Percentiles rank a stretch among this genome's conserved stretches.
Conservation (phyloP, 2,113 vertebrate species). For the Siphamia tubifer region DNA sequence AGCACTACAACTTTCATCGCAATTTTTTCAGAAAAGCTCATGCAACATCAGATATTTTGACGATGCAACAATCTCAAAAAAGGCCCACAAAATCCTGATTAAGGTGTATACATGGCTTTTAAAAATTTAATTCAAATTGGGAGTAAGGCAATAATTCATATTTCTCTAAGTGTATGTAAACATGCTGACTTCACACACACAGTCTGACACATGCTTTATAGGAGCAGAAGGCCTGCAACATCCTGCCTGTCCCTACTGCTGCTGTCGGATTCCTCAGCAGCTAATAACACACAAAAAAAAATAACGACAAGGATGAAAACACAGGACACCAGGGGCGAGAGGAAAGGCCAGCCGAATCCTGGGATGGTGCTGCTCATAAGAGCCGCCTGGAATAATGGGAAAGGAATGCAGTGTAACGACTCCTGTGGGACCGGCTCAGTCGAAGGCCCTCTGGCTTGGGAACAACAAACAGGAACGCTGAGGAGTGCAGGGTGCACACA, state of each 20-base stretch:
- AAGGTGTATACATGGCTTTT: too few relatives aligned
- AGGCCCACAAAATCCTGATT: too few relatives aligned
- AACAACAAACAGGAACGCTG: slow-evolving; percentile 68
- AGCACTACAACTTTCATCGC: too few relatives aligned
- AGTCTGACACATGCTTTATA: background rate
- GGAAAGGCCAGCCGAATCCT: slow-evolving; percentile 61
- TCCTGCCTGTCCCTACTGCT: background rate
- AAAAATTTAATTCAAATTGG: too few relatives aligned
- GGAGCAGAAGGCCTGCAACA: background rate
- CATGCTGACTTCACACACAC: background rate
- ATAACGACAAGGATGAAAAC: slow-evolving; percentile 51
- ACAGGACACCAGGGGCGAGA: slow-evolving; percentile 57
- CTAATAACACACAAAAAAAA: slow-evolving; percentile 49
- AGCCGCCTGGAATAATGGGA: slow-evolving; percentile 78
- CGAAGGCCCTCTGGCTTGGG: slow-evolving; percentile 82
- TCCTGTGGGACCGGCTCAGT: slow-evolving; percentile 83
- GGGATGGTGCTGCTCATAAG: slow-evolving; percentile 73
- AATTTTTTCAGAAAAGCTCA: too few relatives aligned
- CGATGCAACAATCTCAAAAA: too few relatives aligned
- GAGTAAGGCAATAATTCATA: too few relatives aligned
- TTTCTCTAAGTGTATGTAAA: too few relatives aligned
- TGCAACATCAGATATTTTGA: too few relatives aligned
- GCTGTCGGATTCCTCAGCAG: slow-evolving; percentile 6
- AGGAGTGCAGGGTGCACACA: slow-evolving; percentile 82
- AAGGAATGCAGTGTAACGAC: slow-evolving; percentile 79